These are phyloP conservation scores for Nylanderia fulva DNA, from an alignment of 1,140 invertebrate species.

Conservation along the genomic window DNA sequence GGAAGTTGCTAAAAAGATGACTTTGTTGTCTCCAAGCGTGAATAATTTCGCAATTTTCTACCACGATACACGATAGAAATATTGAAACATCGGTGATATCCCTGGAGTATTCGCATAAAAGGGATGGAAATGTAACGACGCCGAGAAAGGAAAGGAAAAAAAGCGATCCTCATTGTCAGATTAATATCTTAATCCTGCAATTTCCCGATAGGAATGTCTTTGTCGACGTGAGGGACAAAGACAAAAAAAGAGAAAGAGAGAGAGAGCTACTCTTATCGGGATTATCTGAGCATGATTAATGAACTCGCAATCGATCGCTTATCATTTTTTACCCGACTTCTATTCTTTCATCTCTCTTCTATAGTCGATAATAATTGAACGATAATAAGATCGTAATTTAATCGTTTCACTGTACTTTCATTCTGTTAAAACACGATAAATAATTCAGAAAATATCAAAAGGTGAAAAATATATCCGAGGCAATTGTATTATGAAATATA, in stretches of 20 bases:
- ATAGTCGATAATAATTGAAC: too few relatives aligned
- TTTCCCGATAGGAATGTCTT: not conserved
- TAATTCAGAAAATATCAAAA: not conserved
- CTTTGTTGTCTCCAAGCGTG: not conserved
- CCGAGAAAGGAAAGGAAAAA: not conserved
- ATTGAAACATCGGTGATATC: conserved; percentile 29
- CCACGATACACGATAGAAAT: not conserved
- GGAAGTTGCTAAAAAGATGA: not conserved
- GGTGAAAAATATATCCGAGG: not conserved
- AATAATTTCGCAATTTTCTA: conserved; percentile 9
- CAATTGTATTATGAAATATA: not conserved
- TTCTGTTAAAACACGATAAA: not conserved
- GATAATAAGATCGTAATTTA: not conserved
- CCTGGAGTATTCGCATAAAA: not conserved
- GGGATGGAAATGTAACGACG: not conserved
- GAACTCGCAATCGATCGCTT: not conserved
- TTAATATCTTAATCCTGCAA: conserved; percentile 43
- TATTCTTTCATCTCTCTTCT: not conserved
- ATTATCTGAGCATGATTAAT: conserved; percentile 26
- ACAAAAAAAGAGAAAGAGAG: not conserved
- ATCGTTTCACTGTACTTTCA: not conserved
- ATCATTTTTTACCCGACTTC: not conserved
- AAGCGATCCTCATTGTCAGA: conserved; percentile 20
- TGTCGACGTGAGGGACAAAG: not conserved
- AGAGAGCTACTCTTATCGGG: not conserved